Percentiles rank a stretch among this genome's conserved stretches.
Conservation (phyloP, 2,113 vertebrate species). For the Panthera leo region DNA sequence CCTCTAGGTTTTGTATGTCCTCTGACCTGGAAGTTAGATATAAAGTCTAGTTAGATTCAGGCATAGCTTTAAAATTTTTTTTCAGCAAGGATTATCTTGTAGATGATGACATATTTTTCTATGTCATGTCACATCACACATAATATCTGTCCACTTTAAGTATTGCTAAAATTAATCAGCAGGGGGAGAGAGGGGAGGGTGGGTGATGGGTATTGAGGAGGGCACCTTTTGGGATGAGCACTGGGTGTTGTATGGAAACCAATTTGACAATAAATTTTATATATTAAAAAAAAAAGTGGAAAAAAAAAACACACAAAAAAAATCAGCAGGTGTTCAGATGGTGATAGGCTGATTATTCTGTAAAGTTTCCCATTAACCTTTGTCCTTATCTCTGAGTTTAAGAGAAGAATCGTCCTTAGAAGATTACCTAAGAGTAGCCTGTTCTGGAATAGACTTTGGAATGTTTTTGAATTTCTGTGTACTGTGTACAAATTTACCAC, state of each 20-base stretch:
- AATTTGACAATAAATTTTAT: too few species aligned
- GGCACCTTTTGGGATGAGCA: too few species aligned
- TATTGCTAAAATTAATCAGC: neutral
- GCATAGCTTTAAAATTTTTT: neutral
- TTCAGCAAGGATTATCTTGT: neutral
- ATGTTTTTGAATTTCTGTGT: constrained; percentile 14
- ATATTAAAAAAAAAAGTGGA: too few species aligned
- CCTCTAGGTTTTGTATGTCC: neutral
- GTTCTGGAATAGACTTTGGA: constrained; percentile 15
- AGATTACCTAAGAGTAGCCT: neutral
- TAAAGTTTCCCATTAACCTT: neutral
- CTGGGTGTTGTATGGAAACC: too few species aligned
- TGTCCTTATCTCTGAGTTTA: neutral
- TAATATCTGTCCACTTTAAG: neutral
- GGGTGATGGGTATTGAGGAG: too few species aligned
- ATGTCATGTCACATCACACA: neutral
- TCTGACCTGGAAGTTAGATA: neutral
- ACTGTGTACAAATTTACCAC: neutral
- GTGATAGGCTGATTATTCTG: neutral
- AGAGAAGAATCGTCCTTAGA: neutral
- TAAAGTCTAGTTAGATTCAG: neutral
- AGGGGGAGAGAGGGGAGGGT: neutral
- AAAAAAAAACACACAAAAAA: too few species aligned
- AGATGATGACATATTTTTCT: neutral
- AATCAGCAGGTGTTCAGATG: neutral